Conservation (phyloP, 2,113 vertebrate species). For the Pseudois nayaur region DNA sequence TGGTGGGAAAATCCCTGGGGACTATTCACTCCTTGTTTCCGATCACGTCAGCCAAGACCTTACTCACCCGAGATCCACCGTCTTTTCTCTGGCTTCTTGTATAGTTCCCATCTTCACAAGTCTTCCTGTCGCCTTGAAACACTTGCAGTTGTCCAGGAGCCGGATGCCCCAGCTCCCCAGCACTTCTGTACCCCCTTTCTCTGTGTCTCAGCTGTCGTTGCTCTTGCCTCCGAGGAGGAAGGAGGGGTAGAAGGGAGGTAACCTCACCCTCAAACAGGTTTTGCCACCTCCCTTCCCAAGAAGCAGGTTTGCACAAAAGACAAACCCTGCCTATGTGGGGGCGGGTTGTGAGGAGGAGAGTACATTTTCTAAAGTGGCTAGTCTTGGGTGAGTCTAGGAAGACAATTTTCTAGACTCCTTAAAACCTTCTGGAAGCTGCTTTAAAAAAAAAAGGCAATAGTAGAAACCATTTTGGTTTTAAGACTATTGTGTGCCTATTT, state of each 20-base stretch:
- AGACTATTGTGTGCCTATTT: background rate
- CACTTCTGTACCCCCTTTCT: background rate
- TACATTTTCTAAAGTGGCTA: background rate
- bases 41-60: background rate
- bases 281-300: conserved; percentile 48
- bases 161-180: background rate
- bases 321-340: background rate
- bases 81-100: background rate
- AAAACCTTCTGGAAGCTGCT: background rate
- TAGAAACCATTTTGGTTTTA: background rate
- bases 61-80: conserved; percentile 34
- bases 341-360: conserved; percentile 17
- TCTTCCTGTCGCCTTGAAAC: background rate
- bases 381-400: background rate
- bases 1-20: background rate
- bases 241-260: conserved; percentile 26
- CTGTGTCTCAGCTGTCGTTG: conserved; percentile 4
- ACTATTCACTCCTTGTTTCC: background rate
- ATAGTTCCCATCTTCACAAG: conserved; percentile 46
- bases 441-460: background rate
- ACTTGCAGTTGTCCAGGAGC: background rate
- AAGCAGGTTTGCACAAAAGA: conserved; percentile 47
- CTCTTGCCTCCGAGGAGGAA: conserved; percentile 13
- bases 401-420: background rate
- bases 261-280: conserved; percentile 69